Evolutionary conservation across 2,888 invertebrate species (phyloP).

Genomic region (Cryptops parisi): DNA sequence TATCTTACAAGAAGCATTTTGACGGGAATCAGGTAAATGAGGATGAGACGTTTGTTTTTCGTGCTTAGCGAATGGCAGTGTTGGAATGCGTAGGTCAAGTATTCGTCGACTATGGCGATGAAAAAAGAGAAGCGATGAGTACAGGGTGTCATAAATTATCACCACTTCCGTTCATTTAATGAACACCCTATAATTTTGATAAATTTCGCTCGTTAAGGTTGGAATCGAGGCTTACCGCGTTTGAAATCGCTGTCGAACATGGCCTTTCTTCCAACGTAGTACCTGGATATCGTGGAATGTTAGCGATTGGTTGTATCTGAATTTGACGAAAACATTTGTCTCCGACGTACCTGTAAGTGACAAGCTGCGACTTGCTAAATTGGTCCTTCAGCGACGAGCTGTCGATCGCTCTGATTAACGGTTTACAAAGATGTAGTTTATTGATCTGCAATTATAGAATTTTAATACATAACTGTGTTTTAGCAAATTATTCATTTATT

Average conservation of each 20-base stretch:
- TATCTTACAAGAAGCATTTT: slow-evolving; percentile 68
- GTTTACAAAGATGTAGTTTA: slow-evolving; percentile 50
- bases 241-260: slow-evolving; percentile 98
- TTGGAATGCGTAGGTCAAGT: slow-evolving; percentile 80
- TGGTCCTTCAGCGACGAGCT: slow-evolving; percentile 76
- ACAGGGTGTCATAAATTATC: neutral
- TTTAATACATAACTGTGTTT: neutral
- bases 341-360: slow-evolving; percentile 60
- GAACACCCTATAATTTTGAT: too few species aligned
- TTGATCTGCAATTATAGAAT: slow-evolving; percentile 36
- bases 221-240: slow-evolving; percentile 40
- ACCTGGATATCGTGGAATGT: slow-evolving; percentile 34
- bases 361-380: slow-evolving; percentile 81
- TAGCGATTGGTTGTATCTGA: neutral
- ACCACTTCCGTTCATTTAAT: too few species aligned
- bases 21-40: slow-evolving; percentile 90
- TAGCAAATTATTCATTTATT: slow-evolving; percentile 42
- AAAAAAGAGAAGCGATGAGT: slow-evolving; percentile 25
- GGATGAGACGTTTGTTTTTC: slow-evolving; percentile 78
- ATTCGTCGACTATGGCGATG: slow-evolving; percentile 85
- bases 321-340: neutral
- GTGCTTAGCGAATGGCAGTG: slow-evolving; percentile 65
- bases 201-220: too few species aligned
- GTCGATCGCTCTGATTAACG: slow-evolving; percentile 90
- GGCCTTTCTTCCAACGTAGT: slow-evolving; percentile 91